These are phyloP conservation scores for Channa maculata DNA, from an alignment of 2,113 vertebrate species.

Conservation along the genomic window DNA sequence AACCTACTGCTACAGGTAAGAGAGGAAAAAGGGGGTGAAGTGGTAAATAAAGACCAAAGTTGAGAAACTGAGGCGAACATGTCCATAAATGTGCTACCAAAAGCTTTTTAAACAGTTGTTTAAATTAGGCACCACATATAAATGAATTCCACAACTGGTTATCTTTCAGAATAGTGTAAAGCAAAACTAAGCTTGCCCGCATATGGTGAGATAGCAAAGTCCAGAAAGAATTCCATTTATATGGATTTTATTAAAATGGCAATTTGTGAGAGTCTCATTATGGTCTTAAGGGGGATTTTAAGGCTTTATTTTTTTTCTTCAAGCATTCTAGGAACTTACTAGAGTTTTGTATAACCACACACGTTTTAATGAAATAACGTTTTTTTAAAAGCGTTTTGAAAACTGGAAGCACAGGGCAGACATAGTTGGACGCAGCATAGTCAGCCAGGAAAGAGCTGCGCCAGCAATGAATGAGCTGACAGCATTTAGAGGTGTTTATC, in stretches of 20 bases:
- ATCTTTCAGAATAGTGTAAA: background rate
- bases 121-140: background rate
- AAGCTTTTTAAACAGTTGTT: background rate
- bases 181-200: background rate
- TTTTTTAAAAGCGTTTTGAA: background rate
- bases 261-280: background rate
- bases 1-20: constrained; percentile 86
- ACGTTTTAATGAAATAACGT: background rate
- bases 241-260: background rate
- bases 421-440: background rate
- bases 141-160: background rate
- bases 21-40: background rate
- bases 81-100: no score
- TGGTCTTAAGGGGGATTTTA: background rate
- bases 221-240: background rate
- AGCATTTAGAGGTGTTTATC: constrained; percentile 65
- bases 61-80: background rate
- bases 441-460: background rate
- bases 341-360: no score
- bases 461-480: constrained; percentile 38
- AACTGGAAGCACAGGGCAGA: background rate
- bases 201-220: background rate
- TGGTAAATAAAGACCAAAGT: background rate
- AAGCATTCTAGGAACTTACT: no score
- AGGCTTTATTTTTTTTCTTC: no score